Conservation (phyloP, 2,113 vertebrate genomes). For the Alectura lathami region DNA sequence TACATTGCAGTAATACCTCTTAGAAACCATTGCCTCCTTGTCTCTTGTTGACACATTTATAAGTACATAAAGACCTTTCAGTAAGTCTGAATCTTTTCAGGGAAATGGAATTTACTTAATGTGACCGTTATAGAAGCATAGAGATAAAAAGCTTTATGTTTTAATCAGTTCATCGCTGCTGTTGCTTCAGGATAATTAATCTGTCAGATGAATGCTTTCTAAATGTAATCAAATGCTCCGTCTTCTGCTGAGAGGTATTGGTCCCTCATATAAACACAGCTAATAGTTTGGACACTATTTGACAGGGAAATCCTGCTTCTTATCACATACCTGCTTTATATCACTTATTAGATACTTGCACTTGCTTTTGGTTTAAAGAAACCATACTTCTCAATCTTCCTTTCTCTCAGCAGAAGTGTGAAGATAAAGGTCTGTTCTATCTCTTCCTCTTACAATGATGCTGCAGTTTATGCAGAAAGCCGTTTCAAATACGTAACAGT, state of each 20-base stretch:
- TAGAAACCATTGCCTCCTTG: slow-evolving; percentile 1
- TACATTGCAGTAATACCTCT: background rate
- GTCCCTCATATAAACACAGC: background rate
- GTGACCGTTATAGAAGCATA: slow-evolving; percentile 45
- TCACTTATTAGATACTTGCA: background rate
- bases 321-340: background rate
- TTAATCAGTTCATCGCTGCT: slow-evolving; percentile 51
- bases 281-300: background rate
- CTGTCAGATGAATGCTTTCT: slow-evolving; percentile 38
- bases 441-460: background rate
- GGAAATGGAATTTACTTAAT: slow-evolving; percentile 52
- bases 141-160: background rate
- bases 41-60: slow-evolving; percentile 44
- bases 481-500: background rate
- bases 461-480: background rate
- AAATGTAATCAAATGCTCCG: background rate
- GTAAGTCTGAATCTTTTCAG: slow-evolving; percentile 37
- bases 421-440: background rate
- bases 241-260: background rate
- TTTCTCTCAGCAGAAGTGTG: background rate
- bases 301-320: background rate
- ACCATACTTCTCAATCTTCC: background rate
- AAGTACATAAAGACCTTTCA: slow-evolving; percentile 42
- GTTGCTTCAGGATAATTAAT: slow-evolving; percentile 59
- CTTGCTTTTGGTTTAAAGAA: background rate